Percentiles rank a stretch among this genome's conserved stretches.
phyloP scores from a whole-genome alignment of 1,140 invertebrate species.

The Pogonomyrmex californicus region DNA sequence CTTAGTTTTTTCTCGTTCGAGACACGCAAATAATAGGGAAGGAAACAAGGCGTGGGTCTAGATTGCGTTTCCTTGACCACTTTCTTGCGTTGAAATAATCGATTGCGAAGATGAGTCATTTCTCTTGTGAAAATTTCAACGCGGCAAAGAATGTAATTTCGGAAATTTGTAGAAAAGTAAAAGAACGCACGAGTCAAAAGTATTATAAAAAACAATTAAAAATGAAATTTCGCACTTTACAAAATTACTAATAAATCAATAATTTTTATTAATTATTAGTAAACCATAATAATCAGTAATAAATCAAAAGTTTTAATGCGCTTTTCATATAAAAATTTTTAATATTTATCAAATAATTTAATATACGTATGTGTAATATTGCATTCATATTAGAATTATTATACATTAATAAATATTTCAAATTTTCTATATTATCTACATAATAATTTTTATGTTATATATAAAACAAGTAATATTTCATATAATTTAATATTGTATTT shows the following conservation, averaged over 20 bases:
- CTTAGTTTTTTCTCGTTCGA: background rate
- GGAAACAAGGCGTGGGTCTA: slow-evolving; percentile 25
- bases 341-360: background rate
- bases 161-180: slow-evolving; percentile 12
- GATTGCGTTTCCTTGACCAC: slow-evolving; percentile 51
- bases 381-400: background rate
- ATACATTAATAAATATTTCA: background rate
- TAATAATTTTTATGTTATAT: background rate
- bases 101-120: slow-evolving; percentile 77
- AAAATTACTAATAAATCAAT: background rate
- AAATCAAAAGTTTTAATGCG: too few species aligned
- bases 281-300: too few species aligned
- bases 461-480: slow-evolving; percentile 1
- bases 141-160: slow-evolving; percentile 43
- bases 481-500: slow-evolving; percentile 30
- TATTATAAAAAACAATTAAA: slow-evolving; percentile 52
- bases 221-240: slow-evolving; percentile 38
- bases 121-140: slow-evolving; percentile 68
- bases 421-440: background rate
- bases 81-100: slow-evolving; percentile 70
- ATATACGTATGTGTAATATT: background rate
- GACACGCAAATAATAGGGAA: slow-evolving; percentile 19
- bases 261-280: background rate
- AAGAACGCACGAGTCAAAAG: background rate
- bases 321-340: too few species aligned